Base-by-base conservation (phyloP, 2,797 vertebrate genomes). In the Aselliscus stoliczkanus region DNA sequence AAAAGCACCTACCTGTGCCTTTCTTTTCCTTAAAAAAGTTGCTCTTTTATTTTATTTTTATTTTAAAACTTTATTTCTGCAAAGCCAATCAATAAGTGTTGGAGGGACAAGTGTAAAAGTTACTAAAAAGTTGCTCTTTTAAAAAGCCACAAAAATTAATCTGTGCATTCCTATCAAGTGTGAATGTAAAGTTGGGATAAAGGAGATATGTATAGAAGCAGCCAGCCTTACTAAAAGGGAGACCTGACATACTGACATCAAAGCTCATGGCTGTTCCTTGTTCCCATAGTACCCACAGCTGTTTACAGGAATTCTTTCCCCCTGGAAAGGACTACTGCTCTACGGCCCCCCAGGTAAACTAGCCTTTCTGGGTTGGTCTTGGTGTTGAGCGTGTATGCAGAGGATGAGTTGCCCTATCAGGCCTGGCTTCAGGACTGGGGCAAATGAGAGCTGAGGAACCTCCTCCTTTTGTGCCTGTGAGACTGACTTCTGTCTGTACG, bases 271-370 rank as follows among this genome's bases (percentile, higher is more conserved):
- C 13, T 92, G 85, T 96, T 52, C 39, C 83, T n/a, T 96, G 31
- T 95, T 94, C 96, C 96, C 92, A 1, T 90, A 99, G 99, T 99
- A 99, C 87, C 99, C 99, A 0, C 99, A 99, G 96, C 98, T 99
- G 4, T 99, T 99, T 47, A 99, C 99, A 31, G 99, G 99, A 47
- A 99, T 99, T 96, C 98, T 99, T 64, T 99, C 99, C 23, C 99
- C 99, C 7, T 99, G 99, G 99, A 99, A 99, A 97, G 99, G 99
- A 69, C 98, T 99, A 47, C 97, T 99, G 96, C 98, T 99, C 0
- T 99, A 99, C 0, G 99, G 99, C 56, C 99, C 99, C 69, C 99
- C 99, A 98, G 99, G 99, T 99, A 97, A 69, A 50, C 9, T 58
- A 2, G 9, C 3, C 56, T 52, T 83, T 79, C 39, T 31, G 4